Percentiles rank a stretch among this genome's conserved stretches.
Conservation (phyloP, 2,113 vertebrate genomes). For the Bubo blakistoni region DNA sequence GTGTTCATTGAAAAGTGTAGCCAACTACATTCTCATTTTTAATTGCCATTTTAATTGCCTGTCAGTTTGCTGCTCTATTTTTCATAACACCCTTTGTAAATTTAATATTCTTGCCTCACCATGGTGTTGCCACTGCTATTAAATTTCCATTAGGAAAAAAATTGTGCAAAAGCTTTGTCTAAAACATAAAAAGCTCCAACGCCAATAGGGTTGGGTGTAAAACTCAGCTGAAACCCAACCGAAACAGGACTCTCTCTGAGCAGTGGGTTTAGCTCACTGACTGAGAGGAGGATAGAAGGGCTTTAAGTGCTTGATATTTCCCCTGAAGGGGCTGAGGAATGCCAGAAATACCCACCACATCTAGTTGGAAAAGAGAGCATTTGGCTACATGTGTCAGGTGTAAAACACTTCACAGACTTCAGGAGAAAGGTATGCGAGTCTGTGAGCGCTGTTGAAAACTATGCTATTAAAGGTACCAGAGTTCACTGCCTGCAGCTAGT, state of each 20-base stretch:
- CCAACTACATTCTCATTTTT: neutral
- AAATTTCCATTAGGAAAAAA: neutral
- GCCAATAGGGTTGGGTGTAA: neutral
- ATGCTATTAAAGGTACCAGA: conserved; percentile 22
- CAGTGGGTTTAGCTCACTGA: neutral
- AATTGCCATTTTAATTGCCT: neutral
- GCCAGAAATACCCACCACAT: conserved; percentile 53
- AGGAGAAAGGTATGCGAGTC: conserved; percentile 47
- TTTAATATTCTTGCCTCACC: neutral
- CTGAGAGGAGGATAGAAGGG: neutral
- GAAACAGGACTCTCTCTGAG: neutral
- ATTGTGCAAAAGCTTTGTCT: neutral
- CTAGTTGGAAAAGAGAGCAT: conserved; percentile 35
- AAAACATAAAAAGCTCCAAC: neutral
- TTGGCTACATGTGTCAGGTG: conserved; percentile 19
- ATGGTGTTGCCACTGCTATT: neutral
- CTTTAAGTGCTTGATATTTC: neutral
- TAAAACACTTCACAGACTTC: conserved; percentile 50
- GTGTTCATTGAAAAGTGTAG: neutral
- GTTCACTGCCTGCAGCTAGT: conserved; percentile 68
- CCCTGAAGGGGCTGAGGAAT: conserved; percentile 46
- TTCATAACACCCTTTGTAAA: neutral
- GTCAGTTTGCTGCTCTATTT: neutral
- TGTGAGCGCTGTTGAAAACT: neutral
- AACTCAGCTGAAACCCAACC: neutral